Evolutionary conservation across 2,113 vertebrate species (phyloP).

Genomic region (Cephalopterus ornatus): DNA sequence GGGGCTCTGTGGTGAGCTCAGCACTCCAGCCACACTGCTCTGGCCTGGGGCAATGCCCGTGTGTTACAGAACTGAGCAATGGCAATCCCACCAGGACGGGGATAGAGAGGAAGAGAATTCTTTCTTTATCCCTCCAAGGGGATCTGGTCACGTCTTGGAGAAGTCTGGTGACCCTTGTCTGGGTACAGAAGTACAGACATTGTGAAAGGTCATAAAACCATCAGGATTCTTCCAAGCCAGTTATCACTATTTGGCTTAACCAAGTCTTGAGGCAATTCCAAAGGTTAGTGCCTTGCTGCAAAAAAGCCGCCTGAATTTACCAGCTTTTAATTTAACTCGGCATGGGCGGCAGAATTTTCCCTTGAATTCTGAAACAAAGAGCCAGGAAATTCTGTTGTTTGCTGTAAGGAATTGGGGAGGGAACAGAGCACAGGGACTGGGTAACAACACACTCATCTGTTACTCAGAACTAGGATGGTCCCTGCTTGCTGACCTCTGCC

Average conservation of each 20-base stretch:
- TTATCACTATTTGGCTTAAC: background rate
- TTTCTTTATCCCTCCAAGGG: background rate
- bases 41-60: background rate
- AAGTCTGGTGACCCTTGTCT: constrained; percentile 10
- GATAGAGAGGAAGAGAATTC: background rate
- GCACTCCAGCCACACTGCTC: background rate
- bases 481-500: background rate
- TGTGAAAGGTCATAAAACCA: constrained; percentile 40
- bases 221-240: constrained; percentile 16
- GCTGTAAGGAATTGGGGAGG: background rate
- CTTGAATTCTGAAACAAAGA: background rate
- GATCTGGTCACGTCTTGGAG: background rate
- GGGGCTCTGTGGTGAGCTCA: background rate
- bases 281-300: background rate
- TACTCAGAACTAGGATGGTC: background rate
- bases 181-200: constrained; percentile 21
- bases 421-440: background rate
- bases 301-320: background rate
- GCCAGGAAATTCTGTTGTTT: background rate
- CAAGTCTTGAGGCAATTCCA: constrained; percentile 25
- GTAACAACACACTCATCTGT: background rate
- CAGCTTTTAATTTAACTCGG: background rate
- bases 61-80: background rate
- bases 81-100: background rate
- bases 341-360: background rate